Evolutionary conservation across 1,140 invertebrate genomes (phyloP).

Genomic region (Marisa cornuarietis): DNA sequence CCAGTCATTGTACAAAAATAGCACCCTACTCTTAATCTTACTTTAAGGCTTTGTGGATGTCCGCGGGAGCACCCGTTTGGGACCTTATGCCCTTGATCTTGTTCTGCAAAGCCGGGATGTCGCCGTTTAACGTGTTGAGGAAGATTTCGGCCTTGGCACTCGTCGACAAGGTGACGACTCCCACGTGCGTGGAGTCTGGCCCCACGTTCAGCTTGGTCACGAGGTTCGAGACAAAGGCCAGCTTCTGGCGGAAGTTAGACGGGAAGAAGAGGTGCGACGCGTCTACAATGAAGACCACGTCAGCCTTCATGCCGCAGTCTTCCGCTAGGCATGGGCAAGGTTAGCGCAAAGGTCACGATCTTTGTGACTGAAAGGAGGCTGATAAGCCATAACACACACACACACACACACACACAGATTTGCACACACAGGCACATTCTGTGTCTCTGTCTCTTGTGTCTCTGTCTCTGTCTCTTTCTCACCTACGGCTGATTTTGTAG

Average conservation of each 20-base stretch:
- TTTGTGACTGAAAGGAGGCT: not conserved
- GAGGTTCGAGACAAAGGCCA: constrained; percentile 29
- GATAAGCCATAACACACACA: no score
- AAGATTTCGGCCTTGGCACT: constrained; percentile 37
- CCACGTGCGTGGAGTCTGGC: constrained; percentile 35
- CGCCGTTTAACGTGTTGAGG: constrained; percentile 30
- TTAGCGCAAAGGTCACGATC: not conserved
- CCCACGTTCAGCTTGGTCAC: constrained; percentile 43
- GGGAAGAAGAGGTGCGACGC: constrained; percentile 50
- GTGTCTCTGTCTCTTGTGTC: no score
- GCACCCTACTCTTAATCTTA: constrained; percentile 11
- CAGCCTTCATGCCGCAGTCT: constrained; percentile 29
- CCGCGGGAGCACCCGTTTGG: constrained; percentile 9
- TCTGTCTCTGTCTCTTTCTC: no score
- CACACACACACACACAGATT: not conserved
- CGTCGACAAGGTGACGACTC: constrained; percentile 37
- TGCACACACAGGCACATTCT: no score
- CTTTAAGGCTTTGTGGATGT: constrained; percentile 18
- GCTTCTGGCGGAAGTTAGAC: constrained; percentile 43
- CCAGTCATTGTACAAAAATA: not conserved
- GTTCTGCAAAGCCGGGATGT: constrained; percentile 17
- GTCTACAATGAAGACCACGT: constrained; percentile 56
- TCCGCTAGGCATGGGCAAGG: not conserved
- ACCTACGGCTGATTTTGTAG: no score
- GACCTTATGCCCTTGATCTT: constrained; percentile 28